Percentiles rank a stretch among this genome's conserved stretches.
Evolutionary conservation across 2,113 vertebrate species (phyloP).

Genomic region (Proteles cristata): DNA sequence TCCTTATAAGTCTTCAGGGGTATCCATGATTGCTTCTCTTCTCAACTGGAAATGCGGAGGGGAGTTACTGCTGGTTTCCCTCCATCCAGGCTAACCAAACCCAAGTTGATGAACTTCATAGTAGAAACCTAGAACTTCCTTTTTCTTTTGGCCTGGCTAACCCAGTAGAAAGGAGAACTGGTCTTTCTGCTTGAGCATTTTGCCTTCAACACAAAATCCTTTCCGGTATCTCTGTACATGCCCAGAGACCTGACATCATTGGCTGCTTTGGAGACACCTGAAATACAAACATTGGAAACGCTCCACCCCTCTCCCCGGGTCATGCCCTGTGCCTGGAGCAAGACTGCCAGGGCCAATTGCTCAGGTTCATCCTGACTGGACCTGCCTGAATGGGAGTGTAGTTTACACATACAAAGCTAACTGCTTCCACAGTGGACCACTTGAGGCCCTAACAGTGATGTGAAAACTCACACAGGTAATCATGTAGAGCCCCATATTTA

Average conservation of each 20-base stretch:
- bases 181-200: conserved; percentile 52
- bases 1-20: neutral
- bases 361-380: conserved; percentile 59
- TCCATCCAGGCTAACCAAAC: neutral
- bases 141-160: conserved; percentile 19
- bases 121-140: conserved; percentile 41
- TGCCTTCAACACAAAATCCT: conserved; percentile 40
- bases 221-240: neutral
- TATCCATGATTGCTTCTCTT: neutral
- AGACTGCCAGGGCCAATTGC: neutral
- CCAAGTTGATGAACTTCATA: neutral
- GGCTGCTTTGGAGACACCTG: neutral
- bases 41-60: neutral
- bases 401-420: conserved; percentile 33
- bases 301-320: conserved; percentile 22
- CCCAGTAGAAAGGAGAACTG: conserved; percentile 40
- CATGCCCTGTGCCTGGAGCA: conserved; percentile 54
- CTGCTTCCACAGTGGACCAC: neutral
- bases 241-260: conserved; percentile 18
- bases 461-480: neutral
- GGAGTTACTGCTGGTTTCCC: neutral
- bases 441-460: neutral
- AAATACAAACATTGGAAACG: conserved; percentile 54
- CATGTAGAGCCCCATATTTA: neutral
- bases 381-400: conserved; percentile 44